These are phyloP conservation scores for Pithecia hirsuta DNA, from an alignment of 2,797 vertebrate genomes.

Conservation along the genomic window DNA sequence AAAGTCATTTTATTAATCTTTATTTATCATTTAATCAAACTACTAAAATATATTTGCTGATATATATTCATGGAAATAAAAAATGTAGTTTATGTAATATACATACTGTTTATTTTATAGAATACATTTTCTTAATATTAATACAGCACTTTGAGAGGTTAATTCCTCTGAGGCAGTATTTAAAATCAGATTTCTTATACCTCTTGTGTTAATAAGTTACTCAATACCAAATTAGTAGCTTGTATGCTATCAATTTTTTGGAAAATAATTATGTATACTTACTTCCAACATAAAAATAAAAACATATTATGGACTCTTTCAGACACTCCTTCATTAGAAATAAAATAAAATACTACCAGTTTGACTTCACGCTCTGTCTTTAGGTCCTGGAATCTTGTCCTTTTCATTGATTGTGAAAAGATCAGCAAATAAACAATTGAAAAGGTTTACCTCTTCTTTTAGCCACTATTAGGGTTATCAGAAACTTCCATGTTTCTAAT, in stretches of 20 bases:
- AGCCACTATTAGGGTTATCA: neutral
- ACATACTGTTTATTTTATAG: neutral
- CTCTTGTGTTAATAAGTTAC: neutral
- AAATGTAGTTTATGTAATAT: neutral
- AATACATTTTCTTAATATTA: neutral
- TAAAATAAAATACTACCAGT: neutral
- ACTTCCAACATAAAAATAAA: neutral
- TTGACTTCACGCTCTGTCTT: neutral
- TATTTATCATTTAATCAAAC: neutral
- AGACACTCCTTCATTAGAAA: neutral
- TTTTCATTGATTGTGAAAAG: neutral
- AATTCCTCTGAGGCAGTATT: neutral
- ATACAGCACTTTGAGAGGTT: neutral
- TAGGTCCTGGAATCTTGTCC: neutral
- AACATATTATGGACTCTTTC: neutral
- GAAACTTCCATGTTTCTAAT: neutral
- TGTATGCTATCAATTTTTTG: neutral
- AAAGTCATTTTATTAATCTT: neutral
- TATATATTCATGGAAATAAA: neutral
- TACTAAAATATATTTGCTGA: neutral
- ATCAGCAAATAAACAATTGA: neutral
- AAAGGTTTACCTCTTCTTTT: neutral
- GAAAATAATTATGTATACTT: neutral
- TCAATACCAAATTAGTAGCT: neutral
- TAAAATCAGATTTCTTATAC: neutral